Evolutionary conservation across 2,888 invertebrate genomes (phyloP).

Genomic region (Antheraea yamamai): DNA sequence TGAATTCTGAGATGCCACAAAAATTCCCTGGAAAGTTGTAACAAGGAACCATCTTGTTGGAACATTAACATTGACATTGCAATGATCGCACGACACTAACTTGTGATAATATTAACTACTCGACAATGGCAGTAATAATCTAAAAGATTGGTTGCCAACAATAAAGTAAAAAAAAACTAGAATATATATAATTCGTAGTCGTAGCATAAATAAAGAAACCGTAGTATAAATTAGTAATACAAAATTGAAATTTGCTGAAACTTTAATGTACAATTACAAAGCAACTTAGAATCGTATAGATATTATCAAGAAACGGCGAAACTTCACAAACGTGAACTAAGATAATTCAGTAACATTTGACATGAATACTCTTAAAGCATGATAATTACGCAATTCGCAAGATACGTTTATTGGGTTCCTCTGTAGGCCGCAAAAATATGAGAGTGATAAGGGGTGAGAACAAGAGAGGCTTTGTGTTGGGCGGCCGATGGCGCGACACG

Average conservation of each 20-base stretch:
- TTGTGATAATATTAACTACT: too few species aligned
- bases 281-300: conserved; percentile 12
- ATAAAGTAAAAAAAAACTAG: too few species aligned
- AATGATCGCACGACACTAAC: too few species aligned
- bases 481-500: conserved; percentile 32
- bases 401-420: conserved; percentile 69
- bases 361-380: conserved; percentile 50
- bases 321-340: conserved; percentile 35
- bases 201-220: not conserved
- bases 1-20: too few species aligned
- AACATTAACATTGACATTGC: too few species aligned
- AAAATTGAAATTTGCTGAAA: not conserved
- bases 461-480: conserved; percentile 64
- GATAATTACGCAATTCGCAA: conserved; percentile 58
- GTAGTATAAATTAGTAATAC: too few species aligned
- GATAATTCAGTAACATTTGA: conserved; percentile 45
- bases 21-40: too few species aligned
- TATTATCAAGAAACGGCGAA: conserved; percentile 22
- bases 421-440: conserved; percentile 74
- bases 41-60: too few species aligned
- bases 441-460: conserved; percentile 71
- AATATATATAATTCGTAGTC: not conserved
- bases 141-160: too few species aligned
- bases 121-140: too few species aligned
- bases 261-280: not conserved